Evolutionary conservation across 2,888 invertebrate genomes (phyloP), one percentile per base, ranked within the genome.

Genomic region (Drosophila kanekoi): DNA sequence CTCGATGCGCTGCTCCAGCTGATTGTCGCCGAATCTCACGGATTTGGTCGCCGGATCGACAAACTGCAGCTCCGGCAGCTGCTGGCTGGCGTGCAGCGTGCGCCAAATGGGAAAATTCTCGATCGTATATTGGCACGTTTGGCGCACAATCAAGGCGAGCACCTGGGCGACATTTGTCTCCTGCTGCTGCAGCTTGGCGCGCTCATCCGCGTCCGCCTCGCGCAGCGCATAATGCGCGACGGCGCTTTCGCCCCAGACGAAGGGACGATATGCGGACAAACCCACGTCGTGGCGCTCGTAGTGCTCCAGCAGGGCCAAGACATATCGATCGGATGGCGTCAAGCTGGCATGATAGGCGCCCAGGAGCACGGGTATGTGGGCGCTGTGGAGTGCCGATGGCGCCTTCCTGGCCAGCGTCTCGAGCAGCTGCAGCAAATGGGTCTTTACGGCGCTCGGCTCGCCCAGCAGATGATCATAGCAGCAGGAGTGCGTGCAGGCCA

Each of bases 181-280:
- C 60, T 95, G 94, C 94, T 95, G 18, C 94, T 93, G 11, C 94
- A 94, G 2, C 92, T 89, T 90, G n/a, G 92, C 90, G 62, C 93
- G 92, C 53, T 93, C 93, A 35, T 94, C 93, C 52, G 93, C 93
- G 23, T 93, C 93, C 3, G 71, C 70, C 1, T 81, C 81, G 14
- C 83, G 87, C 0, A 96, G 93, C 1, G 96, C 95, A 89, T 97
- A 97, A 90, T 96, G 95, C 53, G 95, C 94, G 0, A 96, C 95
- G 0, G 97, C 97, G 3, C 96, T 94, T 89, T 95, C 95, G 0
- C 97, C 97, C 96, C 97, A 98, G 0, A 98, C 93, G 84, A 96
- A 96, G 0, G 98, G 98, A 72, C 96, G 95, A 90, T 94, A 96
- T 81, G 95, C 93, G 52, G 94, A 93, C 11, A 96, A 93, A 18